Base-by-base conservation (phyloP, 2,888 invertebrate species). In the Patella depressa region DNA sequence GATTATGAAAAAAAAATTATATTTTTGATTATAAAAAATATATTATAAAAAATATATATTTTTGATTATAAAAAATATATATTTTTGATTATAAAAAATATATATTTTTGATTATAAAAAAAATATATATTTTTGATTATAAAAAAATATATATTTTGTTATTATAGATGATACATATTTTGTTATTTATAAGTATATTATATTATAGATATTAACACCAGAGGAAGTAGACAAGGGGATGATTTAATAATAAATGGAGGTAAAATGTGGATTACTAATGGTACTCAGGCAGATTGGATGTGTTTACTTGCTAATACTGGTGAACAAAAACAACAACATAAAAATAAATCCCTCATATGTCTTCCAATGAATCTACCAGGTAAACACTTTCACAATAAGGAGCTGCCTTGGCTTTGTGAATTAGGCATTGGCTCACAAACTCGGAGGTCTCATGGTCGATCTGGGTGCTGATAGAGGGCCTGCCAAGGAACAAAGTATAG, bases 251-350 rank as follows among this genome's bases (percentile, higher is more conserved):
- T 94, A 69, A 93, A 93, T 85, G 94, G 93, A 0, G 90, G 92
- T 45, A 94, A 94, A 85, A 93, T 93, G 93, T 94, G 93, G 93
- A 94, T 92, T 71, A 93, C 93, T 4, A 93, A 93, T 84, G 93
- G 93, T 0, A 85, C 88, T 29, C 93, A 93, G 85, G 93, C 93
- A 0, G 93, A 94, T 86, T 94, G 93, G 93, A 93, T 93, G 88
- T 93, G 93, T 85, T 88, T 93, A 34, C 86, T 94, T 71, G 93
- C 92, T 29, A 93, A 93, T 87, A 94, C 93, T 0, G 88, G 91
- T 4, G 87, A 91, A 9, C 92, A 92, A 0, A 72, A 73, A 24
- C 79, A 84, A 11, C 85, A 81, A 2, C 93, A 94, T 83, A 84
- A 86, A 78, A 93, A 93, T 86, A 94, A 94, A 86, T 93, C 93